Base-by-base conservation (phyloP, 2,888 invertebrate species). In the Malthinus seriepunctatus region DNA sequence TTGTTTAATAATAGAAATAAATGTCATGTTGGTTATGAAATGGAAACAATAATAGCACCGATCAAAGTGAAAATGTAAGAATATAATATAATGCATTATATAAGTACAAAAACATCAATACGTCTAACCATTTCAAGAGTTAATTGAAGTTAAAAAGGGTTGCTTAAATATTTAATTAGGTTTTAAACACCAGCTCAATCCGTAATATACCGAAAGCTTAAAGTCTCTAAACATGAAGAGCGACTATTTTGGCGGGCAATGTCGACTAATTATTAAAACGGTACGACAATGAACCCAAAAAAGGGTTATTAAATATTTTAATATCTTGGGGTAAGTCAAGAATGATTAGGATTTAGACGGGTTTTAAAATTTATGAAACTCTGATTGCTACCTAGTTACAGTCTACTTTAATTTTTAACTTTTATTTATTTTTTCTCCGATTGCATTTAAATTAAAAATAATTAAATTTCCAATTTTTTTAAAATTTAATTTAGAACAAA, bases 81-180 rank as follows among this genome's bases (percentile, higher is more conserved):
- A 59, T 56, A 56, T 51, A 45, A 34, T 35, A 15, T 35, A 32
- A 62, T 69, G 44, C 52, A 71, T 71, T 65, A 71, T 72, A 54
- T 56, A 72, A 60, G 55, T 56, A 56, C 56, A 63, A 69, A 71
- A 74, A 73, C 73, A 71, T 70, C 74, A 70, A 73, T 75, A 72
- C 62, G 66, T 67, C 67, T 64, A 63, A 65, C 68, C 71, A 71
- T 71, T 71, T 69, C 68, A 64, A 60, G 66, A 70, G 71, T 72
- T 75, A 75, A 75, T 76, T 75, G 74, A 67, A 75, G 74, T 74
- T 74, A 76, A 77, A 77, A 77, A 76, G 77, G 77, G 76, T 77
- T 71, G 71, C 50, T 39, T 76, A 60, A 73, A 75, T 76, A 72
- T 62, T 76, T 71, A 51, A 76, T 66, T 59, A 61, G 67, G 69